Evolutionary conservation across 2,113 vertebrate genomes (phyloP).

Genomic region (Camelus dromedarius): DNA sequence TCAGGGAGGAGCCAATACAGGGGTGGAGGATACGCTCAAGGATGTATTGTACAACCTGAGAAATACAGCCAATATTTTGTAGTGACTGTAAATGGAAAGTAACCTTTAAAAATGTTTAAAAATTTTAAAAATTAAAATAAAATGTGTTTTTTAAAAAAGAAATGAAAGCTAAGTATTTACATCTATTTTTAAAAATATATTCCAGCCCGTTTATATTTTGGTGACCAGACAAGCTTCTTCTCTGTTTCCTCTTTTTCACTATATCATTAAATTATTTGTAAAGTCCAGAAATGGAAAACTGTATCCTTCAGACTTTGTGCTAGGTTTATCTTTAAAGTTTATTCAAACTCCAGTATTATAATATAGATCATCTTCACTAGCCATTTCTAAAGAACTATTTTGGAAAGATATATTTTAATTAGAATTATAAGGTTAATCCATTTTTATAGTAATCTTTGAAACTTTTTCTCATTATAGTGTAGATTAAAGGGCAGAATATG

Average conservation of each 20-base stretch:
- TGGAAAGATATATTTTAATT: not conserved
- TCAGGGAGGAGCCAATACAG: too few species aligned
- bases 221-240: not conserved
- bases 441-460: not conserved
- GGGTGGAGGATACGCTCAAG: too few species aligned
- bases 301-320: not conserved
- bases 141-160: not conserved
- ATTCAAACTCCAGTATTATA: not conserved
- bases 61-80: too few species aligned
- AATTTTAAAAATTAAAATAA: too few species aligned
- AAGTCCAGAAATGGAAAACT: slow-evolving; percentile 11
- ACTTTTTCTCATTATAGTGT: not conserved
- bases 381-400: not conserved
- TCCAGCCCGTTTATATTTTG: not conserved
- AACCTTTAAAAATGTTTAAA: too few species aligned
- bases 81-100: too few species aligned
- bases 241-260: not conserved
- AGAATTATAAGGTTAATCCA: not conserved
- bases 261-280: not conserved
- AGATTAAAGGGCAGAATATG: not conserved
- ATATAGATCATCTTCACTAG: not conserved
- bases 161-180: not conserved
- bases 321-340: not conserved
- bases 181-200: not conserved
- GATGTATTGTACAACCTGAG: too few species aligned